Evolutionary conservation across 2,113 vertebrate species (phyloP).

Genomic region (Rhynchomys soricoides): DNA sequence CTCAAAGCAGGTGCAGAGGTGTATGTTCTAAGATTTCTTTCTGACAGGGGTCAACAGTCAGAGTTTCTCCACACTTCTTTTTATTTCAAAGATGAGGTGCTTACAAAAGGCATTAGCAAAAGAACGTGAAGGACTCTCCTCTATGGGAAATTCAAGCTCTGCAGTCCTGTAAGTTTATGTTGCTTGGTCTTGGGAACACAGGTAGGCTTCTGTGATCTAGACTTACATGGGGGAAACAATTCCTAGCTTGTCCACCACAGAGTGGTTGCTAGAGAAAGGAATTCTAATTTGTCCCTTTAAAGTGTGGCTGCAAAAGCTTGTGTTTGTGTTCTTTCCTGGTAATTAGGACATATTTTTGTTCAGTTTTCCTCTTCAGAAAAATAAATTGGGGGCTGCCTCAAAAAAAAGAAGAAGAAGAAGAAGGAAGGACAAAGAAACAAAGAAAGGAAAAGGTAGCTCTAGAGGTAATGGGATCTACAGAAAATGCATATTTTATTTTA

Average conservation of each 20-base stretch:
- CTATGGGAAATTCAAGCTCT: not conserved
- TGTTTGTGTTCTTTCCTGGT: not conserved
- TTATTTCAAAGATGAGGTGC: not conserved
- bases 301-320: not conserved
- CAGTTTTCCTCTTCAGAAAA: conserved; percentile 26
- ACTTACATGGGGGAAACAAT: not conserved
- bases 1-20: not conserved
- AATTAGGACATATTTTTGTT: conserved; percentile 38
- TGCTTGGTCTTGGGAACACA: not conserved
- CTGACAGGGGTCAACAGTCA: not conserved
- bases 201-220: not conserved
- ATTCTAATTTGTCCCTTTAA: conserved; percentile 25
- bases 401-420: not conserved
- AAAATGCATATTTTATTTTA: not conserved
- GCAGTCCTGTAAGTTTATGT: not conserved
- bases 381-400: conserved; percentile 18
- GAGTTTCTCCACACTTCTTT: not conserved
- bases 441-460: not conserved
- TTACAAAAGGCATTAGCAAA: not conserved
- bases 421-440: no score
- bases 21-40: not conserved
- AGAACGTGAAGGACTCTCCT: not conserved
- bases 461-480: not conserved
- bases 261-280: not conserved
- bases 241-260: not conserved